Evolutionary conservation across 2,113 vertebrate genomes (phyloP).

Genomic region (Crotalus tigris): DNA sequence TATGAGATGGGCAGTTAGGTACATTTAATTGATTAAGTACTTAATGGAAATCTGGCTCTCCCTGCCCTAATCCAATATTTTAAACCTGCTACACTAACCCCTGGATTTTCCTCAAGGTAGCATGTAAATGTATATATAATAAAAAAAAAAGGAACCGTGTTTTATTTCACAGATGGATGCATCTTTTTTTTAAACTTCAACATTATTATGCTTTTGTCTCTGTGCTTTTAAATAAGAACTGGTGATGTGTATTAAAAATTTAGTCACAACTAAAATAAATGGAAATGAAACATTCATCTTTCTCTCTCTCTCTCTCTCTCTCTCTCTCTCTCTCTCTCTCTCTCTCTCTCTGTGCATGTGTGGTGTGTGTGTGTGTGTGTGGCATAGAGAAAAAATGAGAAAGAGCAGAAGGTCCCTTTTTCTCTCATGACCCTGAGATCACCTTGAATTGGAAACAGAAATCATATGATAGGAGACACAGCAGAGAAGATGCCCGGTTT

Average conservation of each 20-base stretch:
- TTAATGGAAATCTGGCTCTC: neutral
- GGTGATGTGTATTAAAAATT: neutral
- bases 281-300: neutral
- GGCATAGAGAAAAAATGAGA: neutral
- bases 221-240: neutral
- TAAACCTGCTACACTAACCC: neutral
- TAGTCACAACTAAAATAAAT: neutral
- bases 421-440: constrained; percentile 33
- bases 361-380: neutral
- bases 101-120: neutral
- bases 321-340: neutral
- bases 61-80: neutral
- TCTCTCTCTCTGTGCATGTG: no score
- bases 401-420: fast-evolving
- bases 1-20: neutral
- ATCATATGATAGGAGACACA: constrained; percentile 65
- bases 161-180: neutral
- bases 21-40: neutral
- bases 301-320: neutral
- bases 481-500: constrained; percentile 61
- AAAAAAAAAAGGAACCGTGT: neutral
- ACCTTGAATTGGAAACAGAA: constrained; percentile 43
- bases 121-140: neutral
- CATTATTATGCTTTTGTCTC: neutral
- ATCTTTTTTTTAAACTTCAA: neutral